Evolutionary conservation across 2,888 invertebrate genomes (phyloP), one percentile per base, ranked within the genome.

Genomic region (Eupithecia inturbata): DNA sequence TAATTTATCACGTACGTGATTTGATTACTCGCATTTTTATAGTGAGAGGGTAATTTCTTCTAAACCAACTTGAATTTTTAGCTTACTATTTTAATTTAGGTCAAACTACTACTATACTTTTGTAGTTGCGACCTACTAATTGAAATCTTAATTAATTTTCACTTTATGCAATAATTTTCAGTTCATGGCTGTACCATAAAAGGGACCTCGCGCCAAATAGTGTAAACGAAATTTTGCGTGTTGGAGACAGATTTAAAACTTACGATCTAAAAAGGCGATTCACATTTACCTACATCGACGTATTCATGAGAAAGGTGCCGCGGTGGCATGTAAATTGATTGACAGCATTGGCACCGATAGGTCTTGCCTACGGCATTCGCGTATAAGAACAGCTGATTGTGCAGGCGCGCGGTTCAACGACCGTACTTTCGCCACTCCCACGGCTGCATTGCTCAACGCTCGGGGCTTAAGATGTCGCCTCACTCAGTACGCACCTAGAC

Each of bases 371-470:
- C 81, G 81, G 83, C 84, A 85, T 86, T 87, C 83, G 85, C 84
- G 84, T 84, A 85, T 79, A 88, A 90, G 91, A 93, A 92, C 94
- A 94, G 94, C 94, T 94, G 94, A 93, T 92, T 89, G 87, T 89
- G 85, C 85, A 83, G 85, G 87, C 88, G 81, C 88, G 88, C 87
- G 84, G 92, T 90, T 93, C 91, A 86, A 87, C 87, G 93, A 89
- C 92, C 94, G 89, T 82, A 92, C 93, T 94, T 94, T 94, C 93
- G 93, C 92, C 92, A 89, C 90, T 92, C 91, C 92, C 92, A 91
- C 92, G 91, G 83, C 88, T 82, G 89, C 86, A 84, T 92, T 90
- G 92, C 92, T 90, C 90, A 90, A 92, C 83, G 82, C 79, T 81
- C 80, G 84, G 82, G 80, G 85, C 84, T 85, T 88, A 85, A 89